Evolutionary conservation across 2,888 invertebrate genomes (phyloP), one percentile per base, ranked within the genome.

Genomic region (Electrophaes corylata): DNA sequence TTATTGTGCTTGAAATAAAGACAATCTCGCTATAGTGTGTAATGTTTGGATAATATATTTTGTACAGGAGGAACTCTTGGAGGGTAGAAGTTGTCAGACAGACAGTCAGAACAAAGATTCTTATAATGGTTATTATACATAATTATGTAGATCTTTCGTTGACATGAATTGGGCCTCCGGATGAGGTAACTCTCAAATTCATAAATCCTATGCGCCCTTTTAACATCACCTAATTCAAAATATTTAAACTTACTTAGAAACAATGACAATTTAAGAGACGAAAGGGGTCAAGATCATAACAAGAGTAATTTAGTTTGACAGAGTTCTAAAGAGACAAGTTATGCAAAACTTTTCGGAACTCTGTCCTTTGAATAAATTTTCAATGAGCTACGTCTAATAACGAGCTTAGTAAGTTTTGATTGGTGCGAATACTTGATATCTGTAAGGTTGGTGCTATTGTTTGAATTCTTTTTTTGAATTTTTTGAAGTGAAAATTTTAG

Each of bases 301-400:
- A 76, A 81, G 73, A 66, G 70, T 83, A 86, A 87, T 86, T 84
- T 77, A 80, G 75, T 86, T 86, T 75, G 75, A 75, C 81, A 81
- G 76, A 83, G 80, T 84, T 83, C 78, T 70, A 74, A 33, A 84
- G 71, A 81, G 78, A 81, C 75, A 84, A 88, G 86, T 84, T 86
- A 82, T 73, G 75, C 72, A 62, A 81, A 86, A 79, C 79, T 84
- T 80, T 74, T 64, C 71, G 67, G 72, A 79, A 80, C 81, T 80
- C 78, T 81, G 83, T 84, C 86, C 81, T 83, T 86, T 87, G 83
- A 85, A 83, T 83, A 83, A 86, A 86, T 84, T 86, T 85, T 82
- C 80, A 81, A 83, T 83, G 79, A 84, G 83, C 76, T 85, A 78
- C 75, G 72, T 73, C 59, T 57, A 81, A 84, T 49, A 87, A 84